Evolutionary conservation across 2,797 vertebrate genomes (phyloP).

Genomic region (Enteromius trimaculatus): DNA sequence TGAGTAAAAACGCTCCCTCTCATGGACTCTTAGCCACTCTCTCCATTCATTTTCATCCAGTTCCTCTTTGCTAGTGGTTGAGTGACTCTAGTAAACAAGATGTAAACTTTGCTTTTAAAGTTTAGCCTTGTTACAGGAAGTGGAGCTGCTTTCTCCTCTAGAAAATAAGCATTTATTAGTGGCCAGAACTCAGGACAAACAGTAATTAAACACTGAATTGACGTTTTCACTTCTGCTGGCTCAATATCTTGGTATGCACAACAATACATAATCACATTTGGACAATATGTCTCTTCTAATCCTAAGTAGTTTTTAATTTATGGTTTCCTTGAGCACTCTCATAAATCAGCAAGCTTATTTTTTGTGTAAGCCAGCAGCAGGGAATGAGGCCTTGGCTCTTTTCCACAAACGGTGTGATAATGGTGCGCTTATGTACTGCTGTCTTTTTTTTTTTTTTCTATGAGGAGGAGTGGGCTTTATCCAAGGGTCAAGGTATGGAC

Average conservation of each 20-base stretch:
- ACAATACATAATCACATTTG: conserved; percentile 34
- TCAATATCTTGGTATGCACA: conserved; percentile 41
- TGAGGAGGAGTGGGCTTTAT: not conserved
- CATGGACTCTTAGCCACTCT: not conserved
- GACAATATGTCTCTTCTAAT: conserved; percentile 49
- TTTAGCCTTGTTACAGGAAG: conserved; percentile 25
- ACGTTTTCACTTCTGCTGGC: conserved; percentile 35
- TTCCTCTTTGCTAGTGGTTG: not conserved
- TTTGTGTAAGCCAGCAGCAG: conserved; percentile 5
- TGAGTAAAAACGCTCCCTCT: conserved; percentile 34
- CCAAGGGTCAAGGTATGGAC: conserved; percentile 29
- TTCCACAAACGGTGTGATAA: conserved; percentile 39
- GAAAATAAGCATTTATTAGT: conserved; percentile 11
- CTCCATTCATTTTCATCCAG: not conserved
- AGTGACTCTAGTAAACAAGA: conserved; percentile 12
- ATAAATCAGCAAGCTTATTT: conserved; percentile 49
- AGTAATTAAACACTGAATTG: conserved; percentile 42
- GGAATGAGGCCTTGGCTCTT: conserved; percentile 39
- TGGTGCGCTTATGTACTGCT: not conserved
- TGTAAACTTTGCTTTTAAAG: conserved; percentile 14
- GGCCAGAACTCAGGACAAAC: not conserved
- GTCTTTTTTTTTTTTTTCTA: conserved; percentile 4
- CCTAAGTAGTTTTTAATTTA: conserved; percentile 53
- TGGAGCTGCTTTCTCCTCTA: not conserved
- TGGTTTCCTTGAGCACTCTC: conserved; percentile 34